Base-by-base conservation (phyloP, 2,797 vertebrate genomes). In the Mastacembelus armatus region DNA sequence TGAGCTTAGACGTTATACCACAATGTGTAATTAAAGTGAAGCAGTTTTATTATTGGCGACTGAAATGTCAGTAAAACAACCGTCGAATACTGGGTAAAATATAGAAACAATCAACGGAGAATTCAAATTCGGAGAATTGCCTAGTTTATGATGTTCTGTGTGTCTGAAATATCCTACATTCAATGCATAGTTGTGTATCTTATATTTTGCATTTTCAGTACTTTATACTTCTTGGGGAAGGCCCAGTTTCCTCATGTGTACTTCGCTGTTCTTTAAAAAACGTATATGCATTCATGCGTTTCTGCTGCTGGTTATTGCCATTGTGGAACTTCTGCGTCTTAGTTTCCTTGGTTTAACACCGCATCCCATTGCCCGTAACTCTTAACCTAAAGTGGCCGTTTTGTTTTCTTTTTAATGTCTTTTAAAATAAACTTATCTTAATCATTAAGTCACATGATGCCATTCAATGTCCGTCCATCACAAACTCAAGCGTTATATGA, bases 111-210 rank as follows among this genome's bases (percentile, higher is more conserved):
- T 66, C 52, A 60, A 60, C 57, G 68, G 71, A 33, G 44, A 84
- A 90, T 76, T 54, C 7, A 64, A 65, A 63, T 45, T 50, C 47
- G 2, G 14, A 71, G 29, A 14, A 45, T 59, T 38, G 63, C 59
- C 71, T 58, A 82, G 44, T 85, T 86, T 82, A 55, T 45, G 18
- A 7, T 55, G n/a, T 66, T 63, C 63, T 77, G 60, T 77, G 80
- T 90, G 78, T 88, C 78, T 87, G 59, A 84, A 84, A 88, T 90
- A 87, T 93, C 83, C 85, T 92, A 93, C 92, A 93, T 93, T 94
- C 89, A 93, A 93, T 94, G 94, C 94, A 95, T 95, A 95, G 93
- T 92, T 94, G n/a, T 86, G 83, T 89, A 79, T 87, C 90, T 83
- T 45, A 74, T 80, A 75, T 72, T 75, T 72, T 82, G 71, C 84